Conservation (phyloP, 2,888 invertebrate genomes). For the Diachrysia chrysitis region DNA sequence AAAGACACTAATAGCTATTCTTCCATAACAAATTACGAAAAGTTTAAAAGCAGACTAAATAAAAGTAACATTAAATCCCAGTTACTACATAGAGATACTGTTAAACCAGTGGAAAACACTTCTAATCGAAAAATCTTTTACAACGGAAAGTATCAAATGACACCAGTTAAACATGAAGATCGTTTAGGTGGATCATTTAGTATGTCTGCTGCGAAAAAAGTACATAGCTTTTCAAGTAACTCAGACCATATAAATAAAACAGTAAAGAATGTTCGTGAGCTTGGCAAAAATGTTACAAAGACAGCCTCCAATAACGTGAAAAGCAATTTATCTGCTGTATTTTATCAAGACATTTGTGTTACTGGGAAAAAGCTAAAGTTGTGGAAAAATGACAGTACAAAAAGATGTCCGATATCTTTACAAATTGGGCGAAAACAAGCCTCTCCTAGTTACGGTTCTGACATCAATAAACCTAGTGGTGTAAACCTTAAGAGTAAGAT, state of each 20-base stretch:
- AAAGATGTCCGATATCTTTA: constrained; percentile 8
- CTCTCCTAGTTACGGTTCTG: not conserved
- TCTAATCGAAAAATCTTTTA: not conserved
- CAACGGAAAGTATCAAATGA: not conserved
- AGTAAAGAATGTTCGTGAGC: not conserved
- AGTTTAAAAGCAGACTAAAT: constrained; percentile 5
- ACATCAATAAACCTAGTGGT: not conserved
- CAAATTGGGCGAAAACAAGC: not conserved
- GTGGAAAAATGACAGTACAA: constrained; percentile 5
- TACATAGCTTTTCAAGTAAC: not conserved
- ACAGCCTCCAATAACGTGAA: not conserved
- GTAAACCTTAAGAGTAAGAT: not conserved
- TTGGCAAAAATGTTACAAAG: not conserved
- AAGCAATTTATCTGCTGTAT: constrained; percentile 14
- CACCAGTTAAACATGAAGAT: not conserved
- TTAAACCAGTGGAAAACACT: not conserved
- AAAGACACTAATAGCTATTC: constrained; percentile 20
- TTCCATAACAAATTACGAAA: constrained; percentile 7
- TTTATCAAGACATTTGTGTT: constrained; percentile 27
- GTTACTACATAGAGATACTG: not conserved
- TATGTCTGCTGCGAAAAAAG: not conserved
- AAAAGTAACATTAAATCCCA: not conserved
- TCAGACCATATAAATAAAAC: not conserved
- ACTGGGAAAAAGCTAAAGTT: constrained; percentile 3
- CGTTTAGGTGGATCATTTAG: not conserved